Base-by-base conservation (phyloP, 2,113 vertebrate genomes). In the Alligator mississippiensis region DNA sequence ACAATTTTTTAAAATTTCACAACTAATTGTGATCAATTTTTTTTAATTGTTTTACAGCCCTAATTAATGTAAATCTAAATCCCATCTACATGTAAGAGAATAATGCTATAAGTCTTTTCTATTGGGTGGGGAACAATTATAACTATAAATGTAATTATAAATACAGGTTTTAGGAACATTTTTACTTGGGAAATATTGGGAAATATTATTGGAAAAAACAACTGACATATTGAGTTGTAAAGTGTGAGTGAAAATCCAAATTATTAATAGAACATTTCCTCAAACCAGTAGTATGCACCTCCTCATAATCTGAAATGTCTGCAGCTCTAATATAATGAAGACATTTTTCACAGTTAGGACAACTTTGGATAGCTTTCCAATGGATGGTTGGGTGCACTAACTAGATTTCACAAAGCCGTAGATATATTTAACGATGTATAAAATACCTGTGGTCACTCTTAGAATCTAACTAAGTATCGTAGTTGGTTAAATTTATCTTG, bases 301-400 rank as follows among this genome's bases (percentile, higher is more conserved):
- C 27, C 27, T 18, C 16, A 12, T 28, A 47, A 47, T 14, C 74
- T 76, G 72, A 28, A 62, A 18, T 38, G 27, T 18, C 27, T 22
- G 58, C 30, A 78, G 59, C 59, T 47, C 5, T 30, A 92, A 0
- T 16, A 27, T 61, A 79, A 25, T 55, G 57, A 62, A 74, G 5
- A 55, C 9, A 47, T 47, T 47, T 47, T 1, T 17, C 2, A 8
- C 22, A 7, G 2, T n/a, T 11, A 1, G 1, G 47, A 47, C 7
- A 47, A 47, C 7, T 57, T 88, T 83, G 9, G 83, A 4, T 1
- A 76, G 75, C 34, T 77, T 77, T 58, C 2, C 63, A 77, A 58
- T 17, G 3, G 6, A 68, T 9, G 19, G 24, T 9, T 16, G 77
- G 72, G 15, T 88, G 5, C 19, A 87, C 47, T 47, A 14, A 58